phyloP scores from a whole-genome alignment of 2,113 vertebrate species.

The Lanius collurio region DNA sequence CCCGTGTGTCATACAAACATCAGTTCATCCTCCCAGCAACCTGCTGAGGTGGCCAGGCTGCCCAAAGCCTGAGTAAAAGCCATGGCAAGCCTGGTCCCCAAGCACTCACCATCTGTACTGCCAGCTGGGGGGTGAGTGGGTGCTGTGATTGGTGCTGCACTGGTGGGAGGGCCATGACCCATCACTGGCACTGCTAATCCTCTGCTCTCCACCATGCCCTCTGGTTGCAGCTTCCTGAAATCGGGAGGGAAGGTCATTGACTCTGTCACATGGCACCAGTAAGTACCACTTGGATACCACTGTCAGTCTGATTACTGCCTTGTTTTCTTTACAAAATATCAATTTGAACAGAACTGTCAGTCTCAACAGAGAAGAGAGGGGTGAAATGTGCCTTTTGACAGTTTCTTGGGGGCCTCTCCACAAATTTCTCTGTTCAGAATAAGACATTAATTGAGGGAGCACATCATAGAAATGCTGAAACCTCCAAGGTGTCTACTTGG shows the following conservation, averaged over 20 bases:
- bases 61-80: not conserved
- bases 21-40: not conserved
- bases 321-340: not conserved
- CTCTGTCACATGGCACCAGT: slow-evolving; percentile 95
- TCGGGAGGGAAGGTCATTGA: slow-evolving; percentile 80
- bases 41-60: not conserved
- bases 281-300: slow-evolving; percentile 72
- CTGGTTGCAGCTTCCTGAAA: slow-evolving; percentile 83
- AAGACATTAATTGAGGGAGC: not conserved
- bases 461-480: fast-evolving
- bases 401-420: fast-evolving
- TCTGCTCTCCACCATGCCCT: not conserved
- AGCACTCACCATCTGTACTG: not conserved
- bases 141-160: fast-evolving
- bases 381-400: not conserved
- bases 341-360: not conserved
- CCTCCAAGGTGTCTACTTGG: not conserved
- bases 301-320: not conserved
- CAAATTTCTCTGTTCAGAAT: not conserved
- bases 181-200: not conserved
- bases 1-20: fast-evolving
- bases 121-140: not conserved
- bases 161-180: fast-evolving
- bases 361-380: not conserved
- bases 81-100: fast-evolving